A percentile compares a stretch with the other conserved stretches of the same genome.
These are phyloP conservation scores for Peromyscus nudipes DNA, from an alignment of 2,797 vertebrate genomes.

Conservation along the genomic window DNA sequence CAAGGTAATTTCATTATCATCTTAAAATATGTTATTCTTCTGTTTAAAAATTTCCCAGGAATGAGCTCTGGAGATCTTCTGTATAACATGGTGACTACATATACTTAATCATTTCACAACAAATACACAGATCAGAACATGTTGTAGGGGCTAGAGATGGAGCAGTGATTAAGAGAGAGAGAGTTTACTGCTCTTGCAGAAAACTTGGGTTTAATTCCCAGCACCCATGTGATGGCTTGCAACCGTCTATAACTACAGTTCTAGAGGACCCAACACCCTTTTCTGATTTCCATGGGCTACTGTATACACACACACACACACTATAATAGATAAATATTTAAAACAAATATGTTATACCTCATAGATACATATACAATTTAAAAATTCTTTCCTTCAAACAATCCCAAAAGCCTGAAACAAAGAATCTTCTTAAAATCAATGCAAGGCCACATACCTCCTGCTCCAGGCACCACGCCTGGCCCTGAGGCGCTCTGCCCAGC, in stretches of 20 bases:
- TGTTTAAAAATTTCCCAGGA: background rate
- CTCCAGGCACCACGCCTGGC: conserved; percentile 86
- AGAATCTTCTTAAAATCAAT: conserved; percentile 16
- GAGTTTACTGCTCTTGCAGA: background rate
- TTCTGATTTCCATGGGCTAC: background rate
- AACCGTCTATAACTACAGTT: background rate
- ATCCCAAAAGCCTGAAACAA: background rate
- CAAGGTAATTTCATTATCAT: background rate
- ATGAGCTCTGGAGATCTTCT: background rate
- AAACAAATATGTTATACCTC: background rate
- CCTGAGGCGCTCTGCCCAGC: conserved; percentile 84
- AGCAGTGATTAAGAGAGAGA: background rate
- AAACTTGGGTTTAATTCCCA: background rate
- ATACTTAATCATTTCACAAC: background rate
- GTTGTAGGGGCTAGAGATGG: background rate
- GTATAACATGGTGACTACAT: background rate
- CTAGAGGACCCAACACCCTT: background rate
- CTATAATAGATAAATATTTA: background rate
- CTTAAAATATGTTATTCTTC: background rate
- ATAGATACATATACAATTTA: background rate
- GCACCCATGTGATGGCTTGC: background rate
- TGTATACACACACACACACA: background rate
- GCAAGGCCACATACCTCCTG: conserved; percentile 87
- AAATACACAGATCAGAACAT: background rate
- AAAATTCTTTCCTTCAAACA: background rate